phyloP scores from a whole-genome alignment of 2,113 vertebrate species.

The human (Homo sapiens) region GRCh38 chr7:19147001-19147500 shows the following conservation, averaged over 20 bases:
- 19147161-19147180: not conserved
- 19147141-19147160: not conserved
- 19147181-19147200: not conserved
- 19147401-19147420: not conserved
- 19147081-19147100: not conserved
- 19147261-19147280: not conserved
- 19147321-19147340: not conserved
- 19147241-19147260: not conserved
- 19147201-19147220: not conserved
- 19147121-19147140: not conserved
- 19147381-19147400: constrained; percentile 4
- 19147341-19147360: not conserved
- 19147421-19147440: not conserved
- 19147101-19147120: not conserved
- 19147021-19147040: not conserved
- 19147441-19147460: not conserved
- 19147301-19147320: not conserved
- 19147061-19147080: not conserved
- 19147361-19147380: not conserved
- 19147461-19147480: not conserved
- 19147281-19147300: not conserved
- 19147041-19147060: not conserved
- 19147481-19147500: not conserved
- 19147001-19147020: not conserved
- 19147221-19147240: not conserved